Conservation (phyloP, 2,888 invertebrate species). For the Drosophila koepferae region DNA sequence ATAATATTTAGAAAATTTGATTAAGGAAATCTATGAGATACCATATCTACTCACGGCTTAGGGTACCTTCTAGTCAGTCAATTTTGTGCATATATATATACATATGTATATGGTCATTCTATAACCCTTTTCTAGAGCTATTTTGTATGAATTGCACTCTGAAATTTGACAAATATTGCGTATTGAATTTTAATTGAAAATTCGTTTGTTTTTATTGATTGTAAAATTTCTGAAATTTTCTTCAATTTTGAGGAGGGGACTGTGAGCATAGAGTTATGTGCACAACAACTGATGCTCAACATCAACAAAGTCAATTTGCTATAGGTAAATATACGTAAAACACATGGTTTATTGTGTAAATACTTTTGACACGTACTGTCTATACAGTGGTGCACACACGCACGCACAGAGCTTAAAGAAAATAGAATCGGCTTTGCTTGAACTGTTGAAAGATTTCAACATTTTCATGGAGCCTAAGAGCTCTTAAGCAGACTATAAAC, state of each 20-base stretch:
- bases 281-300: not conserved
- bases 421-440: not conserved
- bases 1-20: too few relatives aligned
- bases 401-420: not conserved
- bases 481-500: not conserved
- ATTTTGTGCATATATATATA: not conserved
- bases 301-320: not conserved
- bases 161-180: not conserved
- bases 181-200: not conserved
- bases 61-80: not conserved
- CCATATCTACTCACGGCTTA: not conserved
- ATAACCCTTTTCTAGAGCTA: not conserved
- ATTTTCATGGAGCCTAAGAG: not conserved
- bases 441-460: not conserved
- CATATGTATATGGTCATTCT: not conserved
- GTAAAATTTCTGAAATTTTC: not conserved
- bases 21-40: not conserved
- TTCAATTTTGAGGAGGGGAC: not conserved
- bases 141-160: not conserved
- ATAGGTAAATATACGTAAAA: not conserved
- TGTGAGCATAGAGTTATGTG: not conserved
- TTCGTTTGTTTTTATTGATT: not conserved
- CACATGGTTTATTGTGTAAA: not conserved
- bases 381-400: not conserved
- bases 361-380: slow-evolving; percentile 1